A percentile compares a stretch with the other conserved stretches of the same genome.
Evolutionary conservation across 2,888 invertebrate species (phyloP).

Genomic region (Dorcus parallelipipedus): DNA sequence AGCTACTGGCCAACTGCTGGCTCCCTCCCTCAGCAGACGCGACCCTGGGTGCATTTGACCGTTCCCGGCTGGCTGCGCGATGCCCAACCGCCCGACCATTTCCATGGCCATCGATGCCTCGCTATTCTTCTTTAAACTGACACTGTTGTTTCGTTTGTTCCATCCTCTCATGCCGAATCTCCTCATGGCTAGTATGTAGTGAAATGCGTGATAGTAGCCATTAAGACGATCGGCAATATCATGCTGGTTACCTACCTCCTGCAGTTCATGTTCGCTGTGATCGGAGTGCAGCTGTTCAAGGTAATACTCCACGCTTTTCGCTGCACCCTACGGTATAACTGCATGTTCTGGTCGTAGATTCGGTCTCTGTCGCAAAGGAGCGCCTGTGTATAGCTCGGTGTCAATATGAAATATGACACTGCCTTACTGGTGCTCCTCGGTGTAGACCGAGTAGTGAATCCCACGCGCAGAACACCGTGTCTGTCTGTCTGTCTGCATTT

Average conservation of each 20-base stretch:
- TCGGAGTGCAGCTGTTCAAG: slow-evolving; percentile 99
- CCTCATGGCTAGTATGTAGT: slow-evolving; percentile 85
- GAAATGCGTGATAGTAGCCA: slow-evolving; percentile 99
- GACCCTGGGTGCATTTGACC: slow-evolving; percentile 49
- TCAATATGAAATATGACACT: not conserved
- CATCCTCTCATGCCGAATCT: slow-evolving; percentile 45
- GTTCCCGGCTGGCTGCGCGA: slow-evolving; percentile 38
- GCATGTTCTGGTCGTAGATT: slow-evolving; percentile 44
- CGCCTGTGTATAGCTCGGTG: slow-evolving; percentile 10
- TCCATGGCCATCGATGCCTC: slow-evolving; percentile 18
- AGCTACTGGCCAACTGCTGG: slow-evolving; percentile 23
- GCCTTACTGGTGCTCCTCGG: slow-evolving; percentile 17
- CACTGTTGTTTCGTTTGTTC: slow-evolving; percentile 41
- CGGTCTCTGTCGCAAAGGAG: slow-evolving; percentile 18
- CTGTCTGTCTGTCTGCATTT: slow-evolving; percentile 41
- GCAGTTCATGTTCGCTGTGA: slow-evolving; percentile 99
- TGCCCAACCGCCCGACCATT: slow-evolving; percentile 30
- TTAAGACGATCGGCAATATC: slow-evolving; percentile 99
- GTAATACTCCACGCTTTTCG: slow-evolving; percentile 58
- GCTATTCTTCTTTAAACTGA: slow-evolving; percentile 15
- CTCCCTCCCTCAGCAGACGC: slow-evolving; percentile 31
- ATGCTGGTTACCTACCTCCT: slow-evolving; percentile 99
- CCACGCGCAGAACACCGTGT: slow-evolving; percentile 26
- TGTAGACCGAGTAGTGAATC: slow-evolving; percentile 23
- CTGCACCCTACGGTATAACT: slow-evolving; percentile 45